Percentiles rank a stretch among this genome's conserved stretches.
Conservation (phyloP, 2,113 vertebrate species). For the Ailuropoda melanoleuca region DNA sequence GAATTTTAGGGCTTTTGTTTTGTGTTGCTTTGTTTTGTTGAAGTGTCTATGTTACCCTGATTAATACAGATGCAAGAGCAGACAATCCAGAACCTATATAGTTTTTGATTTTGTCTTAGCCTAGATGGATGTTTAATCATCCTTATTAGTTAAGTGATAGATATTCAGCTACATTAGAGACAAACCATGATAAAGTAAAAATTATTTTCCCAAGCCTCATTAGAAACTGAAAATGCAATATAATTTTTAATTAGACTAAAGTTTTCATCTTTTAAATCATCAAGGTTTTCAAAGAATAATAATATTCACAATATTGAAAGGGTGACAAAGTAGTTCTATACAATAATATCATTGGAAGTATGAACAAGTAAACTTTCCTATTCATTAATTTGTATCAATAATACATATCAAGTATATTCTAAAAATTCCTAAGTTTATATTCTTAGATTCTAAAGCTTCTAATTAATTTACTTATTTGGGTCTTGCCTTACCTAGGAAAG, state of each 20-base stretch:
- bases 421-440: not conserved
- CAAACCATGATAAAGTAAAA: not conserved
- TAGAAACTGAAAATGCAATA: conserved; percentile 3
- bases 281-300: conserved; percentile 2
- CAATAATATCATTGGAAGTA: not conserved
- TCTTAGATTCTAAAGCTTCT: conserved; percentile 23
- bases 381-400: conserved; percentile 12
- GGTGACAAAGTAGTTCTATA: not conserved
- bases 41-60: not conserved
- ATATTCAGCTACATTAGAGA: not conserved
- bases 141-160: not conserved
- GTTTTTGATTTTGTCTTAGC: conserved; percentile 9
- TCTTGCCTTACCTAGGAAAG: not conserved
- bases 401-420: not conserved
- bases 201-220: conserved; percentile 27
- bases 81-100: not conserved
- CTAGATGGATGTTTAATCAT: not conserved
- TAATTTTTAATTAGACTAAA: conserved; percentile 1
- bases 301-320: not conserved
- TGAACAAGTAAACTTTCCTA: not conserved
- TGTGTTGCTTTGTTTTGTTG: not conserved
- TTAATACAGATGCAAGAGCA: not conserved
- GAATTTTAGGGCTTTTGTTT: not conserved
- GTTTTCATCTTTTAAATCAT: conserved; percentile 43
- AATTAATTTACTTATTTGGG: conserved; percentile 38